A percentile compares a stretch with the other conserved stretches of the same genome.
These are phyloP conservation scores for Agonopterix heracliana DNA, from an alignment of 2,888 invertebrate species.

Conservation along the genomic window DNA sequence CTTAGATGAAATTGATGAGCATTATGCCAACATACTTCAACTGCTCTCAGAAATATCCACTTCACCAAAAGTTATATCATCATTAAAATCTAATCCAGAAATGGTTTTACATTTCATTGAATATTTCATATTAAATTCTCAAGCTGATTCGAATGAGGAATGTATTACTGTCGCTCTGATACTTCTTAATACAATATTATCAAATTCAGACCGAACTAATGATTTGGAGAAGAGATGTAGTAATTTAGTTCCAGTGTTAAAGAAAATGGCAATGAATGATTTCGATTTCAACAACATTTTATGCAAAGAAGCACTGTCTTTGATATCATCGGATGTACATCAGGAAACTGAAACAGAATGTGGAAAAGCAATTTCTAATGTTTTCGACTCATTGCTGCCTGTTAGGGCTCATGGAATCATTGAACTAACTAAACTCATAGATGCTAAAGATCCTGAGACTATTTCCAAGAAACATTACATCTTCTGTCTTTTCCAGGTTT, in stretches of 20 bases:
- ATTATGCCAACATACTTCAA: conserved; percentile 65
- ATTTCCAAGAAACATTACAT: conserved; percentile 79
- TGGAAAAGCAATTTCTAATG: conserved; percentile 79
- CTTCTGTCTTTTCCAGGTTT: conserved; percentile 83
- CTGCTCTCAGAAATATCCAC: conserved; percentile 69
- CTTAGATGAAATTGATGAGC: conserved; percentile 41
- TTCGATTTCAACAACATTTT: conserved; percentile 40
- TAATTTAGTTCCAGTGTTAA: conserved; percentile 42
- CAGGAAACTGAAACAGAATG: conserved; percentile 52
- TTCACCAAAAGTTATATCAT: conserved; percentile 51
- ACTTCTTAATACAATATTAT: conserved; percentile 55
- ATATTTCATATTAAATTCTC: conserved; percentile 46
- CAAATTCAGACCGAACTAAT: conserved; percentile 32
- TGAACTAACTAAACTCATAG: conserved; percentile 82
- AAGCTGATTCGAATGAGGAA: conserved; percentile 41
- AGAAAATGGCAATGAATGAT: conserved; percentile 32
- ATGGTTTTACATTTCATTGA: conserved; percentile 66
- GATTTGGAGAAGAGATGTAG: conserved; percentile 32
- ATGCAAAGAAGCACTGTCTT: conserved; percentile 48
- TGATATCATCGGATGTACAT: conserved; percentile 33
- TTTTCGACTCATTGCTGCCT: conserved; percentile 84
- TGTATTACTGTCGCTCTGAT: conserved; percentile 58
- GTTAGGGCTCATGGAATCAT: conserved; percentile 88
- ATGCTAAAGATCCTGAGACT: conserved; percentile 78
- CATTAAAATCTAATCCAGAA: conserved; percentile 58